A percentile compares a stretch with the other conserved stretches of the same genome.
Evolutionary conservation across 2,888 invertebrate species (phyloP).

Genomic region (Macropis europaea): DNA sequence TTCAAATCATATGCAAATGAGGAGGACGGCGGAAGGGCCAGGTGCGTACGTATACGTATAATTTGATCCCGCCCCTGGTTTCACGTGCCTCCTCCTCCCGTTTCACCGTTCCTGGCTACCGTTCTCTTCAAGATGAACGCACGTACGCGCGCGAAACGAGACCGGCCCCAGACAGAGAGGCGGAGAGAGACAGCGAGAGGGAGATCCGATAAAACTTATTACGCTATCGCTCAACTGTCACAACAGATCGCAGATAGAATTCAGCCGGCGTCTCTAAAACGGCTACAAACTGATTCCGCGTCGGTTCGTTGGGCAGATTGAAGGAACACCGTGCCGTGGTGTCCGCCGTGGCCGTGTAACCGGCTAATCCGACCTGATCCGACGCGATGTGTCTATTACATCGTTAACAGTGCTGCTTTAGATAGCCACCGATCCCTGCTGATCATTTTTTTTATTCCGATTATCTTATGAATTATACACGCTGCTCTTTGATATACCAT

Average conservation of each 20-base stretch:
- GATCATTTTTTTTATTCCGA: conserved; percentile 11
- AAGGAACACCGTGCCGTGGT: conserved; percentile 24
- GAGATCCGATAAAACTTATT: conserved; percentile 64
- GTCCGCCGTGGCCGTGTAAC: conserved; percentile 43
- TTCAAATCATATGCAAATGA: conserved; percentile 72
- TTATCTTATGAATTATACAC: conserved; percentile 41
- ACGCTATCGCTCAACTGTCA: conserved; percentile 71
- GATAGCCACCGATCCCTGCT: conserved; percentile 24
- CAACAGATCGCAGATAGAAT: conserved; percentile 71
- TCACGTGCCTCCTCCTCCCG: neutral
- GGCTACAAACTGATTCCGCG: conserved; percentile 53
- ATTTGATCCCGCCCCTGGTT: conserved; percentile 55
- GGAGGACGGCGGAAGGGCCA: conserved; percentile 59
- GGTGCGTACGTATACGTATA: conserved; percentile 62
- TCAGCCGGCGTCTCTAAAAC: conserved; percentile 54
- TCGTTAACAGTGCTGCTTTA: conserved; percentile 29
- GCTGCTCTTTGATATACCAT: too few species aligned
- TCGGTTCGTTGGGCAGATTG: conserved; percentile 38
- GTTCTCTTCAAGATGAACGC: conserved; percentile 44
- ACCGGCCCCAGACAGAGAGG: neutral
- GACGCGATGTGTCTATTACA: conserved; percentile 54
- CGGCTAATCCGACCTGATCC: conserved; percentile 52
- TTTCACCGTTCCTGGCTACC: conserved; percentile 38
- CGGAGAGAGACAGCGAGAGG: too few species aligned
- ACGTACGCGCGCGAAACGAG: conserved; percentile 38